A percentile compares a stretch with the other conserved stretches of the same genome.
These are phyloP conservation scores for Oxystoma pomonae DNA, from an alignment of 2,888 invertebrate species.

Conservation along the genomic window DNA sequence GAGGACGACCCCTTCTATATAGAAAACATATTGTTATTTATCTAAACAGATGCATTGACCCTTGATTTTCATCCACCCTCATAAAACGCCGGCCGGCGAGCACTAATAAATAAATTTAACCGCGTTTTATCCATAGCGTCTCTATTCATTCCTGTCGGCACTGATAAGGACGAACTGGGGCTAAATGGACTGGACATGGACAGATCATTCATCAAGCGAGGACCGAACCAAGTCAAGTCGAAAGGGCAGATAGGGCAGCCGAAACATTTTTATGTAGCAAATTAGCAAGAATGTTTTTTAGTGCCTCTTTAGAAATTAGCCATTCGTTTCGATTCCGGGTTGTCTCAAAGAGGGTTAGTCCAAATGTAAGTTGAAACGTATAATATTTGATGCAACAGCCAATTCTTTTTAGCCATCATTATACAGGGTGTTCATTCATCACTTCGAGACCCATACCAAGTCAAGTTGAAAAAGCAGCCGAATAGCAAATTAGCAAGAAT, in stretches of 20 bases:
- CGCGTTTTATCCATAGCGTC: conserved; percentile 1
- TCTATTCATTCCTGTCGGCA: conserved; percentile 21
- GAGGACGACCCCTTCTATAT: background rate
- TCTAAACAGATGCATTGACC: conserved; percentile 12
- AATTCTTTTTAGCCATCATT: no score
- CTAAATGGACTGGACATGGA: conserved; percentile 28
- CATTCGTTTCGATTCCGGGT: no score
- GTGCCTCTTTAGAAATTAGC: no score
- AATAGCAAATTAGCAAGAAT: no score
- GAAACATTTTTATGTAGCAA: background rate
- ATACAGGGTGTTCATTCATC: no score
- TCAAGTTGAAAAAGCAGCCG: no score
- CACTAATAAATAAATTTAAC: background rate
- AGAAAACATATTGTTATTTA: conserved; percentile 19
- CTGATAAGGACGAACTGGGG: conserved; percentile 19
- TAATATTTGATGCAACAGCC: no score
- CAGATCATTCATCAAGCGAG: conserved; percentile 21
- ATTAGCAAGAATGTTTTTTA: no score
- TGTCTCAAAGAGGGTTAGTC: no score
- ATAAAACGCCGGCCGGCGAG: background rate
- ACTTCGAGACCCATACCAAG: no score
- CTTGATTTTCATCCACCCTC: background rate
- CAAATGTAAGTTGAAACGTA: no score
- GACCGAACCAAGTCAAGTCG: conserved; percentile 19
- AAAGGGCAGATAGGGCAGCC: conserved; percentile 7